Percentiles rank a stretch among this genome's conserved stretches.
These are phyloP conservation scores for Platanista minor DNA, from an alignment of 2,113 vertebrate species.

Conservation along the genomic window DNA sequence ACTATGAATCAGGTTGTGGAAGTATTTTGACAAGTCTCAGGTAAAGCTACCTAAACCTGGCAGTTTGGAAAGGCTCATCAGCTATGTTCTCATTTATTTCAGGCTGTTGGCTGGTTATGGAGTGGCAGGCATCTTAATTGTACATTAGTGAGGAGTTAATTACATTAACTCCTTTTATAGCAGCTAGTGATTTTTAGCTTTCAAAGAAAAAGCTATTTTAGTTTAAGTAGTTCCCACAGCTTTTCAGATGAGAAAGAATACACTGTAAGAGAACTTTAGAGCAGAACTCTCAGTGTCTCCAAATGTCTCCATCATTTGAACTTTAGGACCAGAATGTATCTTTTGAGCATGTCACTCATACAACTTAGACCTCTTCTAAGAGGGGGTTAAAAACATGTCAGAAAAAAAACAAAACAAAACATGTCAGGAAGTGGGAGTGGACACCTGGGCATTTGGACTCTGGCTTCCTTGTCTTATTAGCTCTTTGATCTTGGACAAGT, in stretches of 20 bases:
- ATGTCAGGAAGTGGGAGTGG: too few species aligned
- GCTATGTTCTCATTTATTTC: constrained; percentile 62
- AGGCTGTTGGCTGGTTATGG: constrained; percentile 62
- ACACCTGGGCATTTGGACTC: neutral
- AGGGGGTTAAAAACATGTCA: neutral
- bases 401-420: neutral
- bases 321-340: neutral
- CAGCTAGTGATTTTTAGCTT: constrained; percentile 63
- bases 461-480: neutral
- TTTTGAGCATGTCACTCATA: neutral
- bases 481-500: neutral
- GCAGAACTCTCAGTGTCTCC: neutral
- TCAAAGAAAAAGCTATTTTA: constrained; percentile 62
- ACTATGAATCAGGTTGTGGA: neutral
- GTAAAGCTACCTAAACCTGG: neutral
- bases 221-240: constrained; percentile 28
- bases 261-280: neutral
- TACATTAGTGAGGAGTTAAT: constrained; percentile 73
- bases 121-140: constrained; percentile 53
- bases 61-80: constrained; percentile 5
- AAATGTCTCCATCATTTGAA: neutral
- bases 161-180: constrained; percentile 65
- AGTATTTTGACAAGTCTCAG: neutral
- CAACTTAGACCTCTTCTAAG: neutral
- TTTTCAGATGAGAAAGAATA: constrained; percentile 36